These are phyloP conservation scores for Agrochola litura DNA, from an alignment of 2,888 invertebrate species.

Conservation along the genomic window DNA sequence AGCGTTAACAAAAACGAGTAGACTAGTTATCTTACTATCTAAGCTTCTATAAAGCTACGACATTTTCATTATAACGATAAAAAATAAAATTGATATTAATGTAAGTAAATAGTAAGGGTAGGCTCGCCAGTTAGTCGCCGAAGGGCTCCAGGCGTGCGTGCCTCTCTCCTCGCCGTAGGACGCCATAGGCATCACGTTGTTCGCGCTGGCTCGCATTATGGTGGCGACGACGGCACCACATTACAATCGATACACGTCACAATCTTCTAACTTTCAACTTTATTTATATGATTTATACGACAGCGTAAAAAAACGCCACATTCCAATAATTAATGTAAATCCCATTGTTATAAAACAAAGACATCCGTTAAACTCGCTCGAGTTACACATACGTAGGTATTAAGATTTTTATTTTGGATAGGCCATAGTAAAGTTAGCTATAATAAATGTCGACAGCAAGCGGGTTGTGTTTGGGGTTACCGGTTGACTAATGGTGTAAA, in stretches of 20 bases:
- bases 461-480: not conserved
- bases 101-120: slow-evolving; percentile 67
- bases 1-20: not conserved
- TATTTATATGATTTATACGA: slow-evolving; percentile 58
- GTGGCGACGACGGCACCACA: slow-evolving; percentile 77
- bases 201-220: slow-evolving; percentile 75
- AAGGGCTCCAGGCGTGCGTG: slow-evolving; percentile 76
- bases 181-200: slow-evolving; percentile 77
- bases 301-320: slow-evolving; percentile 31
- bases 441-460: not conserved
- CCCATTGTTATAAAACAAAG: not conserved
- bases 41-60: slow-evolving; percentile 16
- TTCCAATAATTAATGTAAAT: slow-evolving; percentile 40
- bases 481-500: not conserved
- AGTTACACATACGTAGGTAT: not conserved
- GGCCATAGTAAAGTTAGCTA: not conserved
- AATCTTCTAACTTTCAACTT: slow-evolving; percentile 64
- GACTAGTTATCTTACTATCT: not conserved
- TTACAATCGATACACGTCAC: slow-evolving; percentile 80
- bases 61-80: slow-evolving; percentile 52
- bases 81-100: slow-evolving; percentile 68
- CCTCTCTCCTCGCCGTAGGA: slow-evolving; percentile 80
- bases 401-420: not conserved
- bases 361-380: not conserved
- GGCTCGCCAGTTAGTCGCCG: slow-evolving; percentile 74